Conservation (phyloP, 2,797 vertebrate genomes). For the Arremon aurantiirostris region DNA sequence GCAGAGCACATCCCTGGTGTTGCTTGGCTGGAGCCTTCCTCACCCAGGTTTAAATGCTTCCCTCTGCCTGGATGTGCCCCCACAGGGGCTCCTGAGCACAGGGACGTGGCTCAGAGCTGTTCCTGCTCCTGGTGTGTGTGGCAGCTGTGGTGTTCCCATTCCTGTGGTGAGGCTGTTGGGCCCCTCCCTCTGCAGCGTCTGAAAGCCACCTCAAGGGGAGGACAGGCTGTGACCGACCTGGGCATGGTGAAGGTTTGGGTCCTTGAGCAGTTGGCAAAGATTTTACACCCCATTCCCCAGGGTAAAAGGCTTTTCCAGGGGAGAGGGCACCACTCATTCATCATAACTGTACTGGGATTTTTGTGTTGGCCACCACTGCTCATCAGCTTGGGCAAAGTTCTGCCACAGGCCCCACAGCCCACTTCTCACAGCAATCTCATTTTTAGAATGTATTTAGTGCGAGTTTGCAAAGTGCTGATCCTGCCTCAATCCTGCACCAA, state of each 20-base stretch:
- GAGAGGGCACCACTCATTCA: not conserved
- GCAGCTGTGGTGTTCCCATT: not conserved
- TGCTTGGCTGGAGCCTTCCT: not conserved
- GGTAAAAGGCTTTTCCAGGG: not conserved
- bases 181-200: not conserved
- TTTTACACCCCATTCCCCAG: fast-evolving
- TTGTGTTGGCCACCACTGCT: not conserved
- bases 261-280: not conserved
- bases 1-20: not conserved
- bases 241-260: not conserved
- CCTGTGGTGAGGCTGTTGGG: not conserved
- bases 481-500: fast-evolving
- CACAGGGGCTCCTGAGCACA: fast-evolving
- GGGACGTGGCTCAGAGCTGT: fast-evolving
- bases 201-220: not conserved
- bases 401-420: not conserved
- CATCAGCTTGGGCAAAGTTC: not conserved
- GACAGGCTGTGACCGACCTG: fast-evolving
- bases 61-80: not conserved
- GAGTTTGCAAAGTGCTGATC: fast-evolving
- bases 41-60: not conserved
- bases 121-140: fast-evolving
- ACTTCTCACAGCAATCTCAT: not conserved
- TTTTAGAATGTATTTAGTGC: not conserved
- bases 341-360: not conserved